Evolutionary conservation across 2,888 invertebrate genomes (phyloP), one percentile per base, ranked within the genome.

Genomic region (Dicyrtoma fusca): DNA sequence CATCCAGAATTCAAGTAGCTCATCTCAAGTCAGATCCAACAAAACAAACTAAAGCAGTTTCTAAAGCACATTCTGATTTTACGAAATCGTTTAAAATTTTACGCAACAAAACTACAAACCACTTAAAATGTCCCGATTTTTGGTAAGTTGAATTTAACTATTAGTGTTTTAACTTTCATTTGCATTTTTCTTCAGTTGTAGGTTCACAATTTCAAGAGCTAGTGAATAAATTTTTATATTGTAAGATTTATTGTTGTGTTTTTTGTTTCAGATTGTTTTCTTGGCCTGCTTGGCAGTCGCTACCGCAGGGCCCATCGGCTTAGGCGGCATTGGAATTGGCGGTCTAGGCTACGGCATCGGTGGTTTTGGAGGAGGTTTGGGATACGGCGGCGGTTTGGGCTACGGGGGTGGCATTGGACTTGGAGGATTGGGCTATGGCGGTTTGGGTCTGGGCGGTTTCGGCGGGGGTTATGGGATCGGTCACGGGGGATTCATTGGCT

Each of bases 201-300:
- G n/a, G n/a, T n/a, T n/a, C n/a, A n/a, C n/a, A n/a, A n/a, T n/a
- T n/a, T n/a, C n/a, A n/a, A n/a, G n/a, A n/a, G n/a, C n/a, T n/a
- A n/a, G n/a, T n/a, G n/a, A n/a, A n/a, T n/a, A n/a, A n/a, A n/a
- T n/a, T n/a, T n/a, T n/a, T n/a, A n/a, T n/a, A n/a, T n/a, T n/a
- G n/a, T n/a, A n/a, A n/a, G n/a, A n/a, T n/a, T 53, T 17, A 10
- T 14, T 23, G 1, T 17, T 1, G 17, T 53, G 17, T 23, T 17
- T 23, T 3, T 25, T 23, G 1, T 26, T 59, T 3, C 25, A 59
- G 59, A 25, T 59, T 59, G 59, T 59, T 25, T 21, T 59, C n/a
- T 26, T 59, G 23, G 59, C 59, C 25, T 23, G 19, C 25, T 21
- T n/a, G 23, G 25, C 59, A n/a, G 25, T 59, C n/a, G 59, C 59